phyloP scores from a whole-genome alignment of 2,797 vertebrate species.

The Sus cebifrons region DNA sequence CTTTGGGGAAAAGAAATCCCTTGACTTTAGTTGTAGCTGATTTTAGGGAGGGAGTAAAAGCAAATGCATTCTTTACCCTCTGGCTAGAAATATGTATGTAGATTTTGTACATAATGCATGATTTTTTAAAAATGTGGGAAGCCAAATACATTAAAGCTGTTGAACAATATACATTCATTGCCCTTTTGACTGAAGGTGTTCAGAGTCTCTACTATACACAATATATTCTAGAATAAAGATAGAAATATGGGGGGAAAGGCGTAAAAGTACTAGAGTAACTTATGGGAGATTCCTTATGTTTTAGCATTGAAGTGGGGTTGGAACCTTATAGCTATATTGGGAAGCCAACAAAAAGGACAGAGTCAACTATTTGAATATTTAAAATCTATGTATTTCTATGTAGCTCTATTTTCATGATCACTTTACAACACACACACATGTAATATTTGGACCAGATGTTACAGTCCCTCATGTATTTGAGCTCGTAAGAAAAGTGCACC shows the following conservation, averaged over 20 bases:
- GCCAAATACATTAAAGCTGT: not conserved
- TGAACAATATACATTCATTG: not conserved
- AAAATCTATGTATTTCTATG: not conserved
- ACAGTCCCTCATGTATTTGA: not conserved
- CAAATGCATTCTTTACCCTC: not conserved
- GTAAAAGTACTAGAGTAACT: not conserved
- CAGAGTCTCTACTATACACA: not conserved
- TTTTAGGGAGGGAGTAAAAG: constrained; percentile 1
- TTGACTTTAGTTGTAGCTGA: not conserved
- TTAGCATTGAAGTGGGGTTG: not conserved
- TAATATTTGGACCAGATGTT: not conserved
- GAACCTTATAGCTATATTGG: not conserved
- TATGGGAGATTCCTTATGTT: not conserved
- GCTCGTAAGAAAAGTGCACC: not conserved
- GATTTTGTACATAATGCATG: not conserved
- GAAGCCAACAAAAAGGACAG: not conserved
- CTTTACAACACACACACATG: not conserved
- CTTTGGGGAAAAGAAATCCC: not conserved
- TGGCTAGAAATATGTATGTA: not conserved
- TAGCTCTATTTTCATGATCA: not conserved
- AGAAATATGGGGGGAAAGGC: not conserved
- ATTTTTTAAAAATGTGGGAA: not conserved
- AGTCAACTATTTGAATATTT: not conserved
- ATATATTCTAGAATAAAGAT: not conserved
- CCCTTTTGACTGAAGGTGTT: not conserved